Conservation (phyloP, 2,113 vertebrate genomes). For the Ameiurus melas region DNA sequence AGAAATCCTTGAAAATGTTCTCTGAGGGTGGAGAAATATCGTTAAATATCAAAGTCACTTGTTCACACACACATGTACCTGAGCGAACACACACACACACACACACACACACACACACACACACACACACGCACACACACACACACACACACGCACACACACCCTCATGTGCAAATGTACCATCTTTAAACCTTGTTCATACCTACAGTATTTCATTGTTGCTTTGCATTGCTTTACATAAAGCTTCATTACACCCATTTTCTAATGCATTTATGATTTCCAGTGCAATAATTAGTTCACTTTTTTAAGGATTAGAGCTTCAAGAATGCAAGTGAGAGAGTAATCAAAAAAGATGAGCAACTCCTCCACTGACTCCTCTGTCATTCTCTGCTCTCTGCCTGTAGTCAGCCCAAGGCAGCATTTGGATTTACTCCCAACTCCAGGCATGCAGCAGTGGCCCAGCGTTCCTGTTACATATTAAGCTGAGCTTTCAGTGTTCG, state of each 20-base stretch:
- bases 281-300: background rate
- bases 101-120: background rate
- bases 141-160: too few relatives aligned
- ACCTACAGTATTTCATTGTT: background rate
- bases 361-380: background rate
- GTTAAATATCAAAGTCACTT: slow-evolving; percentile 45
- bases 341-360: background rate
- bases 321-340: background rate
- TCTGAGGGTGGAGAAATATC: slow-evolving; percentile 50
- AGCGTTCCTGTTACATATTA: background rate
- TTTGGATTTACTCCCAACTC: background rate
- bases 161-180: slow-evolving; percentile 37
- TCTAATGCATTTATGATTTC: background rate
- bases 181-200: slow-evolving; percentile 13
- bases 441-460: background rate
- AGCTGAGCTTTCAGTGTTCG: background rate
- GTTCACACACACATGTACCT: background rate
- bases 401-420: slow-evolving; percentile 14
- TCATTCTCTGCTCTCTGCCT: slow-evolving; percentile 9
- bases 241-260: background rate
- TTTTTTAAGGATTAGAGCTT: background rate
- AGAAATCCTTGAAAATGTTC: slow-evolving; percentile 56
- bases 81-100: slow-evolving; percentile 3
- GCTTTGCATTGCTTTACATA: background rate
- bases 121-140: background rate